These are phyloP conservation scores for Mus musculus DNA, from an alignment of 2,113 vertebrate species.

Conservation along the genomic window DNA sequence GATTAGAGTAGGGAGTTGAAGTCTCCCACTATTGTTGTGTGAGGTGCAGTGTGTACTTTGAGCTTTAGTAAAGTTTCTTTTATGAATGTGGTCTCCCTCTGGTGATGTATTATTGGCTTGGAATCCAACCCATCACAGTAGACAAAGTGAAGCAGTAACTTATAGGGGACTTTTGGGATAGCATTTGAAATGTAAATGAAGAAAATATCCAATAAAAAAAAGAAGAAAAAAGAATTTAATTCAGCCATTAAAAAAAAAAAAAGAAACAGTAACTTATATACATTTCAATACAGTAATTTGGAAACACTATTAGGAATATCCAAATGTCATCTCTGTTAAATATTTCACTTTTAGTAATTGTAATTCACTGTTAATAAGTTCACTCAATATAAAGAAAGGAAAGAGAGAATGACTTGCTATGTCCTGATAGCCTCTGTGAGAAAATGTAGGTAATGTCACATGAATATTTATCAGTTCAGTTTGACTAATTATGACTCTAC, in stretches of 20 bases:
- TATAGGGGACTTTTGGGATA: background rate
- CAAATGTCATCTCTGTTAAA: slow-evolving; percentile 63
- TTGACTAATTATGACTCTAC: slow-evolving; percentile 48
- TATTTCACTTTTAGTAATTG: slow-evolving; percentile 49
- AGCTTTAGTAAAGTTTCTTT: too few relatives aligned
- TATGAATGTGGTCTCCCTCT: background rate
- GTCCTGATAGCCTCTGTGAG: background rate
- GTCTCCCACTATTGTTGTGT: too few relatives aligned
- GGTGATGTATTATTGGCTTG: background rate
- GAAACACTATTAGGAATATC: slow-evolving; percentile 50
- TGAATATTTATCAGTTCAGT: slow-evolving; percentile 56
- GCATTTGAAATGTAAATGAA: too few relatives aligned
- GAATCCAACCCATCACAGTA: background rate
- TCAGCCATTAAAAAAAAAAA: too few relatives aligned
- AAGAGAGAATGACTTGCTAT: slow-evolving; percentile 23
- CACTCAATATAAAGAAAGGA: slow-evolving; percentile 42
- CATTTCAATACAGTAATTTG: slow-evolving; percentile 45
- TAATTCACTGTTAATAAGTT: slow-evolving; percentile 49
- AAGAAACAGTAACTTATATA: background rate
- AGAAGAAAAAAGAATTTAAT: too few relatives aligned
- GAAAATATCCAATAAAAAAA: too few relatives aligned
- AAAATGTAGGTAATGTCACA: slow-evolving; percentile 6
- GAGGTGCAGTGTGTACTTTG: too few relatives aligned
- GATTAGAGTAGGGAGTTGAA: too few relatives aligned
- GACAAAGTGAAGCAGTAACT: background rate